These are phyloP conservation scores for Tonatia bakeri DNA, from an alignment of 2,113 vertebrate genomes.

Conservation along the genomic window DNA sequence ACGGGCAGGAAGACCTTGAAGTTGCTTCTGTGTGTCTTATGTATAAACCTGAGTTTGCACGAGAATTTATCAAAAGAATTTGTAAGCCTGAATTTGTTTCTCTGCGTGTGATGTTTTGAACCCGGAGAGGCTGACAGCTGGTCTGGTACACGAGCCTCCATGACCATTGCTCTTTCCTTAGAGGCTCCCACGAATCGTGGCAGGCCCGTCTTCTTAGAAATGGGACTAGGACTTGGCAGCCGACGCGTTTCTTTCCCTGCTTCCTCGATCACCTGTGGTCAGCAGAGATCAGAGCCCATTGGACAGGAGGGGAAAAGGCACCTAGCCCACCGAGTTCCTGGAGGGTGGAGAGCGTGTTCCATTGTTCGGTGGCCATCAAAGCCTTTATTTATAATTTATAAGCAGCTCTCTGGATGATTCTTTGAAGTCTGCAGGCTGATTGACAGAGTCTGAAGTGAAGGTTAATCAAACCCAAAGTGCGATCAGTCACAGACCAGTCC, in stretches of 20 bases:
- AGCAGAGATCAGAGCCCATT: neutral
- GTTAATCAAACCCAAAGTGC: neutral
- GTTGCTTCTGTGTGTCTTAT: neutral
- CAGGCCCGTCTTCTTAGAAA: neutral
- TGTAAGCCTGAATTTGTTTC: neutral
- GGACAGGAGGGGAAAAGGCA: neutral
- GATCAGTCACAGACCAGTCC: neutral
- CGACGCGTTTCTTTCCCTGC: neutral
- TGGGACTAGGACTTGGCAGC: neutral
- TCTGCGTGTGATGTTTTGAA: neutral
- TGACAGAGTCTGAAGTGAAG: slow-evolving; percentile 13
- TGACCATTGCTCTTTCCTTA: neutral
- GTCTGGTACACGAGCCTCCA: neutral
- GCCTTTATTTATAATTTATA: neutral
- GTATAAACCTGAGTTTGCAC: neutral
- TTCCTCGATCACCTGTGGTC: neutral
- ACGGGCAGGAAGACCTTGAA: neutral
- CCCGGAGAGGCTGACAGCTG: neutral
- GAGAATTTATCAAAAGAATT: neutral
- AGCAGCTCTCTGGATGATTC: neutral
- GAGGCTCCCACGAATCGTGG: neutral
- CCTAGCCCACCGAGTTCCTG: neutral
- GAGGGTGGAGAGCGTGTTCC: neutral
- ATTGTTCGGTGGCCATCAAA: neutral
- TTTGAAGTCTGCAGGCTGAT: neutral